These are phyloP conservation scores for Muscicapa striata DNA, from an alignment of 2,797 vertebrate genomes.

Conservation along the genomic window DNA sequence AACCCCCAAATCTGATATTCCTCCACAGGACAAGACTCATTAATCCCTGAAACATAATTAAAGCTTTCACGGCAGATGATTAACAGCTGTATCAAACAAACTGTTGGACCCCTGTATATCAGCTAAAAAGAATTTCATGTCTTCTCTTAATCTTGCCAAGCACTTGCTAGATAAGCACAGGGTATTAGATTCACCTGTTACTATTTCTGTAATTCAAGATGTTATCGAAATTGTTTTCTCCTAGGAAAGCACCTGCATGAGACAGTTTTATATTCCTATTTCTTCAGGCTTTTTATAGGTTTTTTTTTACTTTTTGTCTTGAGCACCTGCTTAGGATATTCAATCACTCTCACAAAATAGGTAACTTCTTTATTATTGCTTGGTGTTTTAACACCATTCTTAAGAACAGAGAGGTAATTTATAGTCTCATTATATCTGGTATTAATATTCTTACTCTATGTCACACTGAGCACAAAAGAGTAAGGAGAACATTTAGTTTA, in stretches of 20 bases:
- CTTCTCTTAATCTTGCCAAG: slow-evolving; percentile 38
- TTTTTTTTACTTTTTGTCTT: background rate
- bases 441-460: background rate
- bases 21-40: background rate
- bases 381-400: background rate
- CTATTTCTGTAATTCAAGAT: slow-evolving; percentile 34
- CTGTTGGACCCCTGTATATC: background rate
- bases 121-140: slow-evolving; percentile 19
- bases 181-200: slow-evolving; percentile 41
- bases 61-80: slow-evolving; percentile 7
- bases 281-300: background rate
- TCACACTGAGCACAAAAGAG: background rate
- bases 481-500: background rate
- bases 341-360: background rate
- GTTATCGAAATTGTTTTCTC: slow-evolving; percentile 39
- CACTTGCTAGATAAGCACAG: slow-evolving; percentile 24
- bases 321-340: background rate
- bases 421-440: background rate
- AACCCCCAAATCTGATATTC: background rate
- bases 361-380: background rate
- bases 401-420: background rate
- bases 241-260: background rate
- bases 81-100: slow-evolving; percentile 34
- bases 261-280: slow-evolving; percentile 9
- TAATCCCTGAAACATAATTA: slow-evolving; percentile 21